phyloP scores from a whole-genome alignment of 1,140 invertebrate genomes.

The Drosophila punjabiensis region DNA sequence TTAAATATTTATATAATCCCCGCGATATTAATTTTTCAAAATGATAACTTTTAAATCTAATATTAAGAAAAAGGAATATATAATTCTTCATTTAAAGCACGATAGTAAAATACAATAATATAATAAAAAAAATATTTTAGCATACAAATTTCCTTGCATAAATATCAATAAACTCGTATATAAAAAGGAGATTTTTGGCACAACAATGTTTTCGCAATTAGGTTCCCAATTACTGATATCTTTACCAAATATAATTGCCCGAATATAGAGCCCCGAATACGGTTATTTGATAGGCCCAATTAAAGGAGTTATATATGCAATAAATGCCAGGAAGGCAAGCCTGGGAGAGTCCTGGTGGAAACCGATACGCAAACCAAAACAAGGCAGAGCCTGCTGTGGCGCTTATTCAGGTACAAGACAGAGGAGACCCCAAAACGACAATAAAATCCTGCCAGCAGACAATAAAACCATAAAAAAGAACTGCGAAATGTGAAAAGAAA shows the following conservation, averaged over 20 bases:
- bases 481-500: neutral
- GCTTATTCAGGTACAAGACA: slow-evolving; percentile 22
- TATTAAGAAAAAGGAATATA: too few relatives aligned
- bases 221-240: neutral
- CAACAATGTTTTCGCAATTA: slow-evolving; percentile 1
- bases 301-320: slow-evolving; percentile 3
- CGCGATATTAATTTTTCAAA: too few relatives aligned
- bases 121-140: too few relatives aligned
- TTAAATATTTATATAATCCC: too few relatives aligned
- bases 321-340: neutral
- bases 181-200: neutral
- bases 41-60: too few relatives aligned
- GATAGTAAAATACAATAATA: too few relatives aligned
- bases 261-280: neutral
- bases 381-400: slow-evolving; percentile 10
- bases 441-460: slow-evolving; percentile 3
- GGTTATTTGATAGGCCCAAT: slow-evolving; percentile 26
- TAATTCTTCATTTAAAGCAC: too few relatives aligned
- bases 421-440: slow-evolving; percentile 14
- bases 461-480: slow-evolving; percentile 16
- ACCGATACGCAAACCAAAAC: neutral
- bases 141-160: neutral
- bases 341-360: slow-evolving; percentile 7
- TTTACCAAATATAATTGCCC: neutral
- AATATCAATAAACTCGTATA: neutral